A percentile compares a stretch with the other conserved stretches of the same genome.
Conservation (phyloP, 2,888 invertebrate species). For the Zhuqinia jingwanae region DNA sequence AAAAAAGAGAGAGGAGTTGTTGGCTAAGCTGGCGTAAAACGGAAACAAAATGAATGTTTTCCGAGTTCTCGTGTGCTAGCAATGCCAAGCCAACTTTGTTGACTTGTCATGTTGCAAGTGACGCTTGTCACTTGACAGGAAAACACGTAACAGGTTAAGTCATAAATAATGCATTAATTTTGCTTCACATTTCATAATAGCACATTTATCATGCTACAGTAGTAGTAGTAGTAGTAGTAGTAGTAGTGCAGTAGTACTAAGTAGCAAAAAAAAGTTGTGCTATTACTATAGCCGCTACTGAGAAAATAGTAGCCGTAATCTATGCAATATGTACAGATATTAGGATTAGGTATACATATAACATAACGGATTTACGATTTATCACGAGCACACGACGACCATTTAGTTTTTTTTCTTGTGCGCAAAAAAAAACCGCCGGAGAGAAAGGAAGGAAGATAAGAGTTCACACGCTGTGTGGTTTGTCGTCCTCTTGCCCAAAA, state of each 20-base stretch:
- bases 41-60: background rate
- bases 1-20: background rate
- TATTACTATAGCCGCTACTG: background rate
- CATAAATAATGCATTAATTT: slow-evolving; percentile 49
- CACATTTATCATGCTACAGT: background rate
- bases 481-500: slow-evolving; percentile 22
- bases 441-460: slow-evolving; percentile 34
- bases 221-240: too few relatives aligned
- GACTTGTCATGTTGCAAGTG: slow-evolving; percentile 37
- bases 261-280: too few relatives aligned
- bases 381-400: background rate
- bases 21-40: background rate
- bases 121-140: slow-evolving; percentile 44
- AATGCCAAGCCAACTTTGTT: background rate
- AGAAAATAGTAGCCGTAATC: too few relatives aligned
- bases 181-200: slow-evolving; percentile 26
- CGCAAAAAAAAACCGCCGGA: background rate
- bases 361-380: slow-evolving; percentile 5
- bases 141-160: slow-evolving; percentile 57
- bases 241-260: too few relatives aligned
- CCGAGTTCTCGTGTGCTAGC: background rate
- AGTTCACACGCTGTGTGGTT: slow-evolving; percentile 25
- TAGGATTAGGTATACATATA: too few relatives aligned
- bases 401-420: background rate
- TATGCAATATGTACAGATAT: too few relatives aligned